These are phyloP conservation scores for Eumeta japonica DNA, from an alignment of 1,140 invertebrate species.

Conservation along the genomic window DNA sequence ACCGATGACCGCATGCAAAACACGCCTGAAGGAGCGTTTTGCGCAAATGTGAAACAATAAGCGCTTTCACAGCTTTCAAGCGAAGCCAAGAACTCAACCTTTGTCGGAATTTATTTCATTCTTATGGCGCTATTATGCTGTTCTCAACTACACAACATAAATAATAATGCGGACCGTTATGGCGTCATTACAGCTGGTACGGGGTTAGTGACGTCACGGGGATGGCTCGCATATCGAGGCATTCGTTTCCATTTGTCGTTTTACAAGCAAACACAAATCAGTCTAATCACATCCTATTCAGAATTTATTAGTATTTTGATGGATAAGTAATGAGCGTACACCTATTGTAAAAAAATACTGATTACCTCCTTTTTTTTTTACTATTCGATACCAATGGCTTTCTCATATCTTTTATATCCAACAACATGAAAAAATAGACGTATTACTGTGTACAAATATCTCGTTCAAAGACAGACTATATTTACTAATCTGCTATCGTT, in stretches of 20 bases:
- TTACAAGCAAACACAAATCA: neutral
- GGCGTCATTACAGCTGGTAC: constrained; percentile 44
- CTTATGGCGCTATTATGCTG: constrained; percentile 52
- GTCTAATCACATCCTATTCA: neutral
- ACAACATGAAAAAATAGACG: too few species aligned
- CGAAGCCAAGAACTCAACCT: constrained; percentile 42
- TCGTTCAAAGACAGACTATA: too few species aligned
- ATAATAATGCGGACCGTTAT: constrained; percentile 52
- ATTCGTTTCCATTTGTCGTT: neutral
- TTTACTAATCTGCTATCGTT: too few species aligned
- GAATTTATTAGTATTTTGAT: neutral
- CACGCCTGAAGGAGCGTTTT: constrained; percentile 23
- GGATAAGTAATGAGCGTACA: neutral
- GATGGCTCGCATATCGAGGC: constrained; percentile 12
- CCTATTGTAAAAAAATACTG: neutral
- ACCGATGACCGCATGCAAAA: constrained; percentile 22
- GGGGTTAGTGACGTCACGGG: constrained; percentile 32
- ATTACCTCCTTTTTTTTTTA: neutral
- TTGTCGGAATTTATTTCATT: constrained; percentile 50
- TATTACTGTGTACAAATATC: too few species aligned
- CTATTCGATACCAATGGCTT: neutral
- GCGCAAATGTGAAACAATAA: constrained; percentile 33
- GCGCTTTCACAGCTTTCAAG: constrained; percentile 34
- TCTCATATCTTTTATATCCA: too few species aligned
- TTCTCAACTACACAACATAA: constrained; percentile 53